Evolutionary conservation across 2,888 invertebrate genomes (phyloP).

Genomic region (Disparrhopalites patrizii): DNA sequence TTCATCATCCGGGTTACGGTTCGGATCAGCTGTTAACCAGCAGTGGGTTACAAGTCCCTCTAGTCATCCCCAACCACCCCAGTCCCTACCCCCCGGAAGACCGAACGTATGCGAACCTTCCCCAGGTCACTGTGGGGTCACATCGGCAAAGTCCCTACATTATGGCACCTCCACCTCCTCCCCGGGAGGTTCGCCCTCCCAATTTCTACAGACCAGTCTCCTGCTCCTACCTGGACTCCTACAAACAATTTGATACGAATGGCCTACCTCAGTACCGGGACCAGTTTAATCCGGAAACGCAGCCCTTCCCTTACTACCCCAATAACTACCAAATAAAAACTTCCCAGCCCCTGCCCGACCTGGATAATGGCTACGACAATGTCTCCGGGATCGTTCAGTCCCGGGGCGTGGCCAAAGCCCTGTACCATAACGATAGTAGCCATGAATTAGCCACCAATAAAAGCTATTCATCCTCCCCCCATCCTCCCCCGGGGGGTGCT

Average conservation of each 20-base stretch:
- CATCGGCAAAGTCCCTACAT: not conserved
- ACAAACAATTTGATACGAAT: too few species aligned
- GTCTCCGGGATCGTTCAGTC: not conserved
- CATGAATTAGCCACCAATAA: too few species aligned
- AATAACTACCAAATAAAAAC: too few species aligned
- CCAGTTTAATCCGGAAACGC: too few species aligned
- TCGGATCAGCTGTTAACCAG: not conserved
- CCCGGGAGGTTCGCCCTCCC: slow-evolving; percentile 39
- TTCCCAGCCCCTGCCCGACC: too few species aligned
- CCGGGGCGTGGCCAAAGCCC: not conserved
- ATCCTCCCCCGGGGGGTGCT: not conserved
- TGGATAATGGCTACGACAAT: slow-evolving; percentile 3
- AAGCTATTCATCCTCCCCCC: too few species aligned
- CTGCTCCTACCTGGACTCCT: slow-evolving; percentile 46
- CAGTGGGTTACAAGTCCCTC: slow-evolving; percentile 21
- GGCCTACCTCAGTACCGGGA: too few species aligned
- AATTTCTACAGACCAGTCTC: slow-evolving; percentile 47
- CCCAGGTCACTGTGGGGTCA: not conserved
- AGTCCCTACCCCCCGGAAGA: slow-evolving; percentile 22
- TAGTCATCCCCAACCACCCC: slow-evolving; percentile 11
- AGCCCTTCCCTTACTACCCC: too few species aligned
- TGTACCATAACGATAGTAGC: not conserved
- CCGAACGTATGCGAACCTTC: slow-evolving; percentile 31
- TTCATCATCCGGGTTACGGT: not conserved
- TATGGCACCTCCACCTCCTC: slow-evolving; percentile 44